Base-by-base conservation (phyloP, 1,140 invertebrate genomes). In the Hermatobates lingyangjiaoensis region DNA sequence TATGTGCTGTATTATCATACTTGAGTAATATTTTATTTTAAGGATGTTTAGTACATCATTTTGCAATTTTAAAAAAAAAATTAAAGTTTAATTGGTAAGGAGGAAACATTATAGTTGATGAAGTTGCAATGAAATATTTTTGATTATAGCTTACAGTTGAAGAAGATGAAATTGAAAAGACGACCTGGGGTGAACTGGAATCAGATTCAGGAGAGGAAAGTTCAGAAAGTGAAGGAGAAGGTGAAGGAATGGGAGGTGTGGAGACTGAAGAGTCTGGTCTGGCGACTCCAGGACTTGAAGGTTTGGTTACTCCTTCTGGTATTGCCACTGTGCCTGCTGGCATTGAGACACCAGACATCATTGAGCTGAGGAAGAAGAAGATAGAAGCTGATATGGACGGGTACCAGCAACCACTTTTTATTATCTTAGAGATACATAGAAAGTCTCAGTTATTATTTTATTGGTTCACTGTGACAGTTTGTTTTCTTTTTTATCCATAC, bases 331-430 rank as follows among this genome's bases (percentile, higher is more conserved):
- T 98, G 48, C 91, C 92, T 20, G 81, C 87, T 44, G 95, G 95
- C 47, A 74, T 97, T 60, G 94, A 98, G 70, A 99, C 94, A 0
- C 95, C 95, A 1, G 94, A 98, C 62, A 90, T 90, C 46, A 98
- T 99, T 63, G 95, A 99, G 67, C 70, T 99, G 30, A 73, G 95
- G 47, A 99, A 99, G 70, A 86, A 88, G 66, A 91, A 94, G 61
- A 91, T 96, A 54, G 94, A 97, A 68, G 85, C 81, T 49, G 92
- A 96, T 67, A 92, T 95, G 81, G 95, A 97, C 66, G 87, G 88
- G 80, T 82, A 67, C 63, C n/a, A 66, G 62, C 15, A 2, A 24
- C 10, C 30, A 12, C 18, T 34, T 34, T 12, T 34, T 34, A 12
- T n/a, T 27, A 10, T 46, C 10, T 12, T 49, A 4, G n/a, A n/a